These are phyloP conservation scores for Porites lobata DNA, from an alignment of 92 coral and sea anemone species.

Conservation along the genomic window DNA sequence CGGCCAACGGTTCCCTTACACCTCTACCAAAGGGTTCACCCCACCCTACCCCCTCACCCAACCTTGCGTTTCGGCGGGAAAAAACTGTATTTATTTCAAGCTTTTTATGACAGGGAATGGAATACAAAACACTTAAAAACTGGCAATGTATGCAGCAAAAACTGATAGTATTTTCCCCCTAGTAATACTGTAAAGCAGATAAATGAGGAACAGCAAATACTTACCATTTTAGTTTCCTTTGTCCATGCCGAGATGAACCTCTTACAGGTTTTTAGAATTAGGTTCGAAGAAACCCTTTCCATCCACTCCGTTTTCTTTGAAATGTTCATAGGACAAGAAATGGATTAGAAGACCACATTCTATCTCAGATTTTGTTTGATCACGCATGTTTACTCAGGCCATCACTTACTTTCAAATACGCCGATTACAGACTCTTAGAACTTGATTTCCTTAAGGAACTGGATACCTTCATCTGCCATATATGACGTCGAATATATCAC, in stretches of 20 bases:
- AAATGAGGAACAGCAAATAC: background rate
- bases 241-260: slow-evolving; percentile 33
- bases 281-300: slow-evolving; percentile 34
- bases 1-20: no score
- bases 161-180: background rate
- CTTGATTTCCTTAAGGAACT: slow-evolving; percentile 19
- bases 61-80: slow-evolving; percentile 9
- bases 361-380: no score
- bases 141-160: background rate
- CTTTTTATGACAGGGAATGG: background rate
- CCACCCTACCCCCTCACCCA: background rate
- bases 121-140: background rate
- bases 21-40: background rate
- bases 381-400: background rate
- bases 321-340: no score
- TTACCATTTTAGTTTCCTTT: background rate
- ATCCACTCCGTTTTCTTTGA: no score
- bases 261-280: slow-evolving; percentile 13
- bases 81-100: background rate
- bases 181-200: background rate
- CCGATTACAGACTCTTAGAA: slow-evolving; percentile 18
- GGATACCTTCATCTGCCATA: slow-evolving; percentile 31
- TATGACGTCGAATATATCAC: slow-evolving; percentile 10
- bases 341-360: no score
- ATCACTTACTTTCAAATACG: slow-evolving; percentile 6